Conservation (phyloP, 2,797 vertebrate genomes). For the Podarcis siculus region DNA sequence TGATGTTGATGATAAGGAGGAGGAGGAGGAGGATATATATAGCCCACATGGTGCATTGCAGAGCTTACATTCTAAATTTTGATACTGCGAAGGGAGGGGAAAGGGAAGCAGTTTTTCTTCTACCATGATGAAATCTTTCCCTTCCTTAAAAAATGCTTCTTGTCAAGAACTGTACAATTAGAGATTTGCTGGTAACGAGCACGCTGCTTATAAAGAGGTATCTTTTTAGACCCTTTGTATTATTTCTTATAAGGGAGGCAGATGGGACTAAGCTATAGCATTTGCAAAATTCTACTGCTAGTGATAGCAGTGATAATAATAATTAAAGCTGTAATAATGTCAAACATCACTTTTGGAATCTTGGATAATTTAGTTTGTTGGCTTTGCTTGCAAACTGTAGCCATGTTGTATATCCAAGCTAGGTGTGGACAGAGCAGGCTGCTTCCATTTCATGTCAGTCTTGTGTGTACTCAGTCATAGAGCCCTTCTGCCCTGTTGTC, state of each 20-base stretch:
- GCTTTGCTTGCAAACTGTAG: not conserved
- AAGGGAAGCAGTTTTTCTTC: not conserved
- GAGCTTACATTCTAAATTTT: not conserved
- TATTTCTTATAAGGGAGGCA: not conserved
- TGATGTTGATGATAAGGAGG: not conserved
- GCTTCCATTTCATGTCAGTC: no score
- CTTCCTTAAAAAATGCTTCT: not conserved
- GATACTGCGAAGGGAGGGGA: not conserved
- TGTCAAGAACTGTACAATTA: not conserved
- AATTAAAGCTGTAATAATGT: not conserved
- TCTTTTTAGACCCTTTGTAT: not conserved
- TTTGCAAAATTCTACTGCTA: not conserved
- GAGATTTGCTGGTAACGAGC: not conserved
- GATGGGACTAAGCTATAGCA: not conserved
- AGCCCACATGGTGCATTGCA: not conserved
- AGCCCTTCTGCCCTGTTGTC: no score
- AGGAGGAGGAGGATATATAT: not conserved
- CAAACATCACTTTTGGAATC: not conserved
- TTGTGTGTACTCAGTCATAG: no score
- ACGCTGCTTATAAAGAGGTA: not conserved
- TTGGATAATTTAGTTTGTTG: not conserved
- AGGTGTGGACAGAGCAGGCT: not conserved
- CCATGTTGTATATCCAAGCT: not conserved
- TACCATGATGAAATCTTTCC: not conserved
- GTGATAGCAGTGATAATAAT: not conserved